Base-by-base conservation (phyloP, 2,113 vertebrate genomes). In the Spilogale gracilis region DNA sequence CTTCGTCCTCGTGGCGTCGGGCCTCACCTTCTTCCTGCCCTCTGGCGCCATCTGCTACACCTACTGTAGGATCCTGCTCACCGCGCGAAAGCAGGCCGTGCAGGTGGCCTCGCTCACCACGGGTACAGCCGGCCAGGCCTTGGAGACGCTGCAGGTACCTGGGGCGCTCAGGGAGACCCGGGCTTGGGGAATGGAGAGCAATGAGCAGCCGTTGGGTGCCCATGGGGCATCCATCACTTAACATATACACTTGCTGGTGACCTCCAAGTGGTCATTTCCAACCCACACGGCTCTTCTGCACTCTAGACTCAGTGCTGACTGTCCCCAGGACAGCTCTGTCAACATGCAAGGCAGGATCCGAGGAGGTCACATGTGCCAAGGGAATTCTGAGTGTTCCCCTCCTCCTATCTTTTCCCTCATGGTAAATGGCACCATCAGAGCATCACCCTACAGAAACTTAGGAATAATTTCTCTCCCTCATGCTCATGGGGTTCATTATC, bases 1-100 rank as follows among this genome's bases (percentile, higher is more conserved):
- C 63, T 99, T 99, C 4, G 99, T 99, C 71, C 98, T 99, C 84
- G 99, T 99, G 97, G 99, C 99, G 1, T 99, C 99, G 3, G 99
- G 99, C 45, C 99, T 99, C 81, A 99, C 99, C 25, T 99, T 99
- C 98, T 99, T 99, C 98, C 98, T 99, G 95, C 99, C 99, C 0
- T 99, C 99, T 0, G 98, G 99, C 0, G 99, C 99, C 98, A 99
- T 99, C 98, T 99, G 99, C 98, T 99, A 99, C 99, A 99, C 99
- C 97, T 99, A 99, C 98, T 99, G 99, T 98, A 99, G 99, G 96
- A 99, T 99, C 97, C 99, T 99, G 52, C 98, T 99, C 98, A 99
- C 99, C 0, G 99, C 99, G 1, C 98, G 99, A 80, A 99, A 99
- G 95, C 99, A 99, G 81, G 99, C 99, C 0, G 98, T 99, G 96